These are phyloP conservation scores for Hydractinia echinata DNA, from an alignment of 30 jellyfish, hydroid and myxozoan genomes.

Conservation along the genomic window DNA sequence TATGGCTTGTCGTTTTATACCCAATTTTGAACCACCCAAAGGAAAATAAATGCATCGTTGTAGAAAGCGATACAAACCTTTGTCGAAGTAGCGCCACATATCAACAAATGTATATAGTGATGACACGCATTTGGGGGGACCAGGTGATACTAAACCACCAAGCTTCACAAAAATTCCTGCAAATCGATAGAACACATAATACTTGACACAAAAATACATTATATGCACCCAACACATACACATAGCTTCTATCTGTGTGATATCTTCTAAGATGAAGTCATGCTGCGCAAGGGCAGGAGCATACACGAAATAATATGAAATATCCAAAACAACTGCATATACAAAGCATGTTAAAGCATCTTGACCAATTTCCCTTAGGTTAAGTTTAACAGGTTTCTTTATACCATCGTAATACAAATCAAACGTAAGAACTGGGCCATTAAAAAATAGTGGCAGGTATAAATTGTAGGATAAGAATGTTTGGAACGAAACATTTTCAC, in stretches of 20 bases:
- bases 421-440: conserved; percentile 80
- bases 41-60: conserved; percentile 70
- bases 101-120: conserved; percentile 63
- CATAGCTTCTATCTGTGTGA: conserved; percentile 56
- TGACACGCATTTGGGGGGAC: conserved; percentile 76
- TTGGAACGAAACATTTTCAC: not conserved
- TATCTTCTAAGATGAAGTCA: conserved; percentile 32
- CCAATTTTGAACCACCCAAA: conserved; percentile 74
- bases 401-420: conserved; percentile 50
- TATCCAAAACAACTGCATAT: conserved; percentile 44
- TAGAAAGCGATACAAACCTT: conserved; percentile 71
- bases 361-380: conserved; percentile 19
- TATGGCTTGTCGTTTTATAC: conserved; percentile 38
- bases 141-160: conserved; percentile 79
- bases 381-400: conserved; percentile 13
- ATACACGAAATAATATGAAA: conserved; percentile 53
- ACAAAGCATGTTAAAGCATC: conserved; percentile 43
- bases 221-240: conserved; percentile 69
- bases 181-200: conserved; percentile 75
- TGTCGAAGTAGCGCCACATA: conserved; percentile 97
- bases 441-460: conserved; percentile 63
- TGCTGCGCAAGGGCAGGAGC: conserved; percentile 57
- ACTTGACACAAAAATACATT: conserved; percentile 59
- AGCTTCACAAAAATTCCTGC: conserved; percentile 73
- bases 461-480: conserved; percentile 38